These are phyloP conservation scores for Chlorodrepanis virens DNA, from an alignment of 2,113 vertebrate genomes.

Conservation along the genomic window DNA sequence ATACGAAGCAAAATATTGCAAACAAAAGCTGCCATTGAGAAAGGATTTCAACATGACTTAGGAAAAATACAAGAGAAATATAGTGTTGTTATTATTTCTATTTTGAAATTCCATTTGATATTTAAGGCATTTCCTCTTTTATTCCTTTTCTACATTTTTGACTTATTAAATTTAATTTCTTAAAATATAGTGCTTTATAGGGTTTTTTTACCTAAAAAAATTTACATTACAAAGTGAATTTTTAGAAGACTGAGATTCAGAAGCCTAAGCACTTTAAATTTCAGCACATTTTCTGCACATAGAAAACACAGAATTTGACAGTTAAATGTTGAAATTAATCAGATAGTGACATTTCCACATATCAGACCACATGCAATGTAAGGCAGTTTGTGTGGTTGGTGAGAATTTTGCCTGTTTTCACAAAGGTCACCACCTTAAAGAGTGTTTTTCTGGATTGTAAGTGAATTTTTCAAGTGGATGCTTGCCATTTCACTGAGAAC, in stretches of 20 bases:
- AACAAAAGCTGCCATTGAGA: neutral
- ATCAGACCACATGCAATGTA: neutral
- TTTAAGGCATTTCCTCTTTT: neutral
- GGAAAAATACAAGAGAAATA: neutral
- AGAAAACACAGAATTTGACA: neutral
- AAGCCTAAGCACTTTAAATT: neutral
- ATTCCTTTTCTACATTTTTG: neutral
- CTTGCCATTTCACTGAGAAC: neutral
- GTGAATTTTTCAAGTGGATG: neutral
- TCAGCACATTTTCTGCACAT: neutral
- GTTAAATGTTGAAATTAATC: neutral
- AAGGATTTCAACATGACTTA: neutral
- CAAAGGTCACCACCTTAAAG: neutral
- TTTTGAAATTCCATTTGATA: neutral
- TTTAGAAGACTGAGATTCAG: neutral
- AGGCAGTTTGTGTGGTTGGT: neutral
- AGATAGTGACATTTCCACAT: neutral
- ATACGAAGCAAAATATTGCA: neutral
- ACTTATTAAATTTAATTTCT: neutral
- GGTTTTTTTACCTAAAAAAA: fast-evolving
- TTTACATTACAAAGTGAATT: fast-evolving
- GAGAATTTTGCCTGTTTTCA: neutral
- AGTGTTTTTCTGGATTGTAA: neutral
- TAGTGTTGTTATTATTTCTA: neutral
- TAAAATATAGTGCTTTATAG: neutral